Conservation (phyloP, 2,113 vertebrate species). For the Pterocles burchelli region DNA sequence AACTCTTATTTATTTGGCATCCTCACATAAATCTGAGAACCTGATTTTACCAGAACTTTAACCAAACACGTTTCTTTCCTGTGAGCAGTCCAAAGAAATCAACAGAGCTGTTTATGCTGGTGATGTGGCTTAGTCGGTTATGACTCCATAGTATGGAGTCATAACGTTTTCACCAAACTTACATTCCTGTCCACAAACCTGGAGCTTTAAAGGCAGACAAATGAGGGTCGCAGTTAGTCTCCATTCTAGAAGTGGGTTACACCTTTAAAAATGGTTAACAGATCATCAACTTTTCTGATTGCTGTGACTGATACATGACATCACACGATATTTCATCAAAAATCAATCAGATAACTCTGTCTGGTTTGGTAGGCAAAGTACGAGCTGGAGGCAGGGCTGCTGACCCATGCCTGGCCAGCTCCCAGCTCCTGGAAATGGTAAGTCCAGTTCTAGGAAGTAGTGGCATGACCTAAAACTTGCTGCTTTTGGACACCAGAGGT, state of each 20-base stretch:
- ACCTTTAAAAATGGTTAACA: neutral
- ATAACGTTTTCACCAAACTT: neutral
- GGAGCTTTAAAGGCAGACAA: neutral
- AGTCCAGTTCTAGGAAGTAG: neutral
- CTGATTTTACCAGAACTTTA: neutral
- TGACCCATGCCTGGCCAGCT: neutral
- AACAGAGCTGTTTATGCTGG: neutral
- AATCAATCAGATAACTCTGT: neutral
- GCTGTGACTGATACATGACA: neutral
- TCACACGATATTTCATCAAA: neutral
- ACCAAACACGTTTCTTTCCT: neutral
- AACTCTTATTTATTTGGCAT: neutral
- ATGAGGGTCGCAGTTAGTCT: neutral
- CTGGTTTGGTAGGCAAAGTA: neutral
- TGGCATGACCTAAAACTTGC: neutral
- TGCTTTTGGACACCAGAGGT: neutral
- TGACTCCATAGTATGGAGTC: neutral
- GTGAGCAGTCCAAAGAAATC: neutral
- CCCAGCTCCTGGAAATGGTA: neutral
- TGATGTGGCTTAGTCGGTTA: neutral
- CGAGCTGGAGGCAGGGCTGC: neutral
- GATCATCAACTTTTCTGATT: neutral
- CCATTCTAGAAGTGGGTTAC: neutral
- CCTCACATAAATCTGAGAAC: neutral
- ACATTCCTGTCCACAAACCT: neutral